These are phyloP conservation scores for Tetrapedia diversipes DNA, from an alignment of 2,888 invertebrate genomes.

Conservation along the genomic window DNA sequence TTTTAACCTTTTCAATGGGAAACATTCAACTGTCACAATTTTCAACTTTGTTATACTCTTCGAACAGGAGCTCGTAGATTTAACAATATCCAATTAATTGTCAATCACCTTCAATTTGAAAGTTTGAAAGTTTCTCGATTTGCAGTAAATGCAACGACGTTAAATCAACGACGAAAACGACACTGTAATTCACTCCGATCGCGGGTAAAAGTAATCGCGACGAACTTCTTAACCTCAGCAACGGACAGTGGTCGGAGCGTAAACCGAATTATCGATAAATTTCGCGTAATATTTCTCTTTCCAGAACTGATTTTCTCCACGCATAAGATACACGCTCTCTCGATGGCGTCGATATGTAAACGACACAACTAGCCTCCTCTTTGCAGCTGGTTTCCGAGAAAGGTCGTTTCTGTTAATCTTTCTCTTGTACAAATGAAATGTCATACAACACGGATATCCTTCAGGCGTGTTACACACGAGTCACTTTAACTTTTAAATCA, in stretches of 20 bases:
- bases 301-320: constrained; percentile 4
- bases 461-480: constrained; percentile 14
- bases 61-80: background rate
- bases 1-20: background rate
- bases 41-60: background rate
- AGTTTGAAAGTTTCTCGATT: background rate
- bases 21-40: background rate
- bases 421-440: constrained; percentile 22
- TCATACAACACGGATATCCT: constrained; percentile 40
- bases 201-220: constrained; percentile 28
- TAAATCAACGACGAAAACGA: constrained; percentile 18
- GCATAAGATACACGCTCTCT: constrained; percentile 21
- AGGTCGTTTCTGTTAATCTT: background rate
- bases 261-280: constrained; percentile 14
- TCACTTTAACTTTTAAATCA: constrained; percentile 55
- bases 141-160: constrained; percentile 11
- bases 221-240: constrained; percentile 19
- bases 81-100: background rate
- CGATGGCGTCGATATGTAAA: background rate
- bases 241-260: constrained; percentile 36
- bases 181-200: constrained; percentile 50
- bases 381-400: background rate
- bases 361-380: constrained; percentile 4
- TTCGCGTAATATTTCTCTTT: constrained; percentile 1
- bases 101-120: background rate